phyloP scores from a whole-genome alignment of 2,113 vertebrate genomes.

The Aythya baeri region DNA sequence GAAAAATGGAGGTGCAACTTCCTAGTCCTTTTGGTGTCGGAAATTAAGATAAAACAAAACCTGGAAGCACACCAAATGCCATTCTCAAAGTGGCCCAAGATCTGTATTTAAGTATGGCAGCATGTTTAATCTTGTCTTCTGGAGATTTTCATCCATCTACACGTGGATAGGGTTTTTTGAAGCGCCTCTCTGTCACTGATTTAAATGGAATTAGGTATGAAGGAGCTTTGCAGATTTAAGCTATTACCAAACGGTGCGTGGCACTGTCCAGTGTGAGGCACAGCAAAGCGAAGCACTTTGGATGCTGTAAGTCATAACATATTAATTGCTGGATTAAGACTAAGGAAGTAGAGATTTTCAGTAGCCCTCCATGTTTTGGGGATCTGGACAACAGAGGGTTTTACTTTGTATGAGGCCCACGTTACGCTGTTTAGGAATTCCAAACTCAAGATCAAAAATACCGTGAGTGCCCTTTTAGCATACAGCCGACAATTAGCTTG shows the following conservation, averaged over 20 bases:
- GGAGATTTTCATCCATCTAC: neutral
- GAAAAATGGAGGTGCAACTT: neutral
- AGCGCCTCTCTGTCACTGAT: neutral
- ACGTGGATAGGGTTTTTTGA: neutral
- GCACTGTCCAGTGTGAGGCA: neutral
- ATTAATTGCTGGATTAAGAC: neutral
- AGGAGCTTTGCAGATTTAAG: neutral
- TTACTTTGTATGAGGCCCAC: neutral
- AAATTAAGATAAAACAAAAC: neutral
- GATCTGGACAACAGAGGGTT: neutral
- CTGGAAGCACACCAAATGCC: neutral
- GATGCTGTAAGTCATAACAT: neutral
- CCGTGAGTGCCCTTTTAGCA: neutral
- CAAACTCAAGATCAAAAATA: constrained; percentile 2
- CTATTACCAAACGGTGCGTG: neutral
- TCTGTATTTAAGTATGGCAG: neutral
- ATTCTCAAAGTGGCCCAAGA: neutral
- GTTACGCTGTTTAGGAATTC: constrained; percentile 15
- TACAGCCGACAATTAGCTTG: neutral
- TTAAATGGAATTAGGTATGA: neutral
- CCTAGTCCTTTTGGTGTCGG: neutral
- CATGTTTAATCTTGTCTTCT: neutral
- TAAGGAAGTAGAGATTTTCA: neutral
- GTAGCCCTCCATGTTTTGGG: neutral
- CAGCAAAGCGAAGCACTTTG: neutral